A percentile compares a stretch with the other conserved stretches of the same genome.
Evolutionary conservation across 2,113 vertebrate species (phyloP).

Genomic region (Puntigrus tetrazona): DNA sequence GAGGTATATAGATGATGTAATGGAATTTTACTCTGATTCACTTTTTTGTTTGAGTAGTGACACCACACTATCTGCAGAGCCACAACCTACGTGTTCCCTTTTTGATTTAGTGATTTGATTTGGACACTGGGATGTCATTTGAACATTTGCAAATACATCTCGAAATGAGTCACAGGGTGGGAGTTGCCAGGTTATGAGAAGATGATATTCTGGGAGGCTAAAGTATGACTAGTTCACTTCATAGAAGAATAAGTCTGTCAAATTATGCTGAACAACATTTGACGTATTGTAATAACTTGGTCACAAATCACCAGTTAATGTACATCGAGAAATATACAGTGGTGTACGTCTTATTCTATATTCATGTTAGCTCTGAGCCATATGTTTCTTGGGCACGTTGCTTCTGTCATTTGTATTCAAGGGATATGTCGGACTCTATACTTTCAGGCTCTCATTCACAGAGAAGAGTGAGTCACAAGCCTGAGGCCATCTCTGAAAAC

Average conservation of each 20-base stretch:
- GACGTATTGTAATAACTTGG: neutral
- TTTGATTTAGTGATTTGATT: neutral
- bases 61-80: neutral
- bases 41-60: conserved; percentile 8
- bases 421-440: conserved; percentile 18
- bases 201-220: conserved; percentile 7
- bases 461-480: conserved; percentile 37
- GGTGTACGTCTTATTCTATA: conserved; percentile 13
- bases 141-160: neutral
- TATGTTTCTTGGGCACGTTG: neutral
- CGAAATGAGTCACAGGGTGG: neutral
- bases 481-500: conserved; percentile 38
- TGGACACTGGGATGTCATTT: neutral
- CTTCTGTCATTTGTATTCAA: conserved; percentile 35
- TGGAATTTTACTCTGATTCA: neutral
- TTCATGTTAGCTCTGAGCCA: conserved; percentile 30
- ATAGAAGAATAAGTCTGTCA: neutral
- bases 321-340: neutral
- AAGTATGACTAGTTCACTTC: neutral
- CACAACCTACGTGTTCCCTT: neutral
- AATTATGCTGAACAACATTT: neutral
- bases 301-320: conserved; percentile 9
- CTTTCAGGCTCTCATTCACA: conserved; percentile 17
- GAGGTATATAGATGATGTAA: neutral
- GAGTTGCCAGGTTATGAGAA: neutral